Evolutionary conservation across 2,888 invertebrate species (phyloP).

Genomic region (Yponomeuta sedellus): DNA sequence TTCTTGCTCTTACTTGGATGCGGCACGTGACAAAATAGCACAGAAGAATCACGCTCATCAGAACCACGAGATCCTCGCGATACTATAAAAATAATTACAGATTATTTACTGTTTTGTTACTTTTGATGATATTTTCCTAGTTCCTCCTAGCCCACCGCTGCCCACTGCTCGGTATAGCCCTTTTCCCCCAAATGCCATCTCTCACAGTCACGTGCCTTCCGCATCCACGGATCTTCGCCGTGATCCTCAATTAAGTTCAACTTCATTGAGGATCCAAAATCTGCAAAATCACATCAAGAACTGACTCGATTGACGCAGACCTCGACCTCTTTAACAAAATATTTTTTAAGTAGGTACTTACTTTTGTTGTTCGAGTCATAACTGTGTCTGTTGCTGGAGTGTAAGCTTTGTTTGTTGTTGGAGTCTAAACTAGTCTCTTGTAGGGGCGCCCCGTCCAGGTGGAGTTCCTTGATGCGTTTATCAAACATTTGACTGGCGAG

Average conservation of each 20-base stretch:
- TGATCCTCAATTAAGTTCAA: too few relatives aligned
- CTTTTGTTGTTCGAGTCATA: background rate
- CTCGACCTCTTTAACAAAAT: too few relatives aligned
- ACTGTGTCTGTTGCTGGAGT: background rate
- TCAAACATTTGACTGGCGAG: slow-evolving; percentile 51
- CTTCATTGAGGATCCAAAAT: too few relatives aligned
- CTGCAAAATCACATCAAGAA: too few relatives aligned
- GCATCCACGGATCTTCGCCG: too few relatives aligned
- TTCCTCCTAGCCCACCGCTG: too few relatives aligned
- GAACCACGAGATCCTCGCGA: background rate
- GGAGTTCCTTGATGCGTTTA: slow-evolving; percentile 42
- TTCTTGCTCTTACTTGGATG: background rate
- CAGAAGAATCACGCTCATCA: background rate
- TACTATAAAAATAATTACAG: background rate
- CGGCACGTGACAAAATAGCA: background rate
- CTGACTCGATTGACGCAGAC: too few relatives aligned
- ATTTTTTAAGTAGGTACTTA: background rate
- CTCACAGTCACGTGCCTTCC: too few relatives aligned
- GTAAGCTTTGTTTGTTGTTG: background rate
- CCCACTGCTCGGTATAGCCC: too few relatives aligned
- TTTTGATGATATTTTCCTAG: too few relatives aligned
- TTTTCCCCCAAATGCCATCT: too few relatives aligned
- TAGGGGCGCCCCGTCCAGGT: background rate
- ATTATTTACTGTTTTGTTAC: background rate
- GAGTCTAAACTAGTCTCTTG: background rate